These are phyloP conservation scores for Leucania comma DNA, from an alignment of 2,888 invertebrate species.

Conservation along the genomic window DNA sequence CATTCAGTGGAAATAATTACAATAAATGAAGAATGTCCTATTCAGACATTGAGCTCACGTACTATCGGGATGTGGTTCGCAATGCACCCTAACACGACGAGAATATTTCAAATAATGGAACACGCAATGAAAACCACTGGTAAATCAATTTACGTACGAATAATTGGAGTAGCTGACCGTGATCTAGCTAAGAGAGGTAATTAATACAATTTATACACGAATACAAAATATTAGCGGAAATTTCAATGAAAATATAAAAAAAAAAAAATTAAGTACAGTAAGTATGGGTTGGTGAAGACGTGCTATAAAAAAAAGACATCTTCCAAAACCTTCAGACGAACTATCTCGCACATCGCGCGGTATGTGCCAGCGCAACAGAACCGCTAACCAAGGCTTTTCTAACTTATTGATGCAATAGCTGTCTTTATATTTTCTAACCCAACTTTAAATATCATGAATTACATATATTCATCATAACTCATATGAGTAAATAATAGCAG, in stretches of 20 bases:
- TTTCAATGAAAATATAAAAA: neutral
- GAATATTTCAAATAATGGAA: slow-evolving; percentile 75
- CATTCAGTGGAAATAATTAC: slow-evolving; percentile 68
- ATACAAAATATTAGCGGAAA: slow-evolving; percentile 10
- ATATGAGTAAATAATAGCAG: neutral
- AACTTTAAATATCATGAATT: slow-evolving; percentile 21
- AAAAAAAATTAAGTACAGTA: neutral
- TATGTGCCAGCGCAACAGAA: slow-evolving; percentile 59
- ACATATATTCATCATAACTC: slow-evolving; percentile 1
- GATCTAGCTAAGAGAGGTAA: slow-evolving; percentile 45
- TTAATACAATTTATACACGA: slow-evolving; percentile 8
- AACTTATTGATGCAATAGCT: slow-evolving; percentile 65
- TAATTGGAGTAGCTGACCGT: slow-evolving; percentile 45
- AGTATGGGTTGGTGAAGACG: slow-evolving; percentile 3
- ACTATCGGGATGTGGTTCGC: slow-evolving; percentile 67
- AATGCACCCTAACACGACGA: slow-evolving; percentile 73
- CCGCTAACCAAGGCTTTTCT: slow-evolving; percentile 65
- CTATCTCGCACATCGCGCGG: slow-evolving; percentile 53
- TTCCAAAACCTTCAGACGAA: slow-evolving; percentile 55
- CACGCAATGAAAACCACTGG: slow-evolving; percentile 44
- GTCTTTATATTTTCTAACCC: slow-evolving; percentile 38
- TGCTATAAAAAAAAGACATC: slow-evolving; percentile 28
- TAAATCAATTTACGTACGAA: slow-evolving; percentile 39
- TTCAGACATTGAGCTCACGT: slow-evolving; percentile 77
- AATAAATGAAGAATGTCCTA: slow-evolving; percentile 74